Base-by-base conservation (phyloP, 2,797 vertebrate genomes). In the Melanotaenia maccullochi region DNA sequence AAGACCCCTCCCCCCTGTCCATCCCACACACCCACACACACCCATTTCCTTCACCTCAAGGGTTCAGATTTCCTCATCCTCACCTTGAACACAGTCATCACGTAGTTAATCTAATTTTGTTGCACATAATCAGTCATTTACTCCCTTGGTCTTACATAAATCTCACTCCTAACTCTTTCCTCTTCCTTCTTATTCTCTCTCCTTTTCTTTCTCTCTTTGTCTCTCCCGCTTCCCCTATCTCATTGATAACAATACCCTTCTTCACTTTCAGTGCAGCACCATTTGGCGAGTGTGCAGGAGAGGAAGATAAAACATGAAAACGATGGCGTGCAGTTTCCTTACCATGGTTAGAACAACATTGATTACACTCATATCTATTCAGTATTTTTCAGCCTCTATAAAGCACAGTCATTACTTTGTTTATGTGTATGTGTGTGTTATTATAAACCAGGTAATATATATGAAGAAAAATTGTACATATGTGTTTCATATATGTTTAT, bases 301-400 rank as follows among this genome's bases (percentile, higher is more conserved):
- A 93, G 94, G 94, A 95, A 95, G 94, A 95, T 95, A 89, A 95
- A 95, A 92, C 94, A 95, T 91, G 94, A 95, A 89, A 94, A 93
- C 74, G 94, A 95, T 92, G 94, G 93, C 86, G 93, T 94, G 93
- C 94, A 95, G 94, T 95, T 94, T 93, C 93, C 94, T 87, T 95
- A 95, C 89, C 94, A 95, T 94, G 94, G 94, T 95, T 94, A 95
- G 94, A 93, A 93, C 81, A 89, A 92, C 87, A 90, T 91, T 92
- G 90, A 92, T 92, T 92, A 92, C 89, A 91, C 89, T 92, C 78
- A 88, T 82, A 82, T 86, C 68, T 81, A 75, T 81, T 68, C 85
- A 52, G 64, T 90, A 42, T 89, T 78, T 87, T 67, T 76, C 60
- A 82, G 66, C 73, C 64, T 88, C 68, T 81, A 60, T 84, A 68